Conservation (phyloP, 2,888 invertebrate species). For the Lasioglossum malachurum region DNA sequence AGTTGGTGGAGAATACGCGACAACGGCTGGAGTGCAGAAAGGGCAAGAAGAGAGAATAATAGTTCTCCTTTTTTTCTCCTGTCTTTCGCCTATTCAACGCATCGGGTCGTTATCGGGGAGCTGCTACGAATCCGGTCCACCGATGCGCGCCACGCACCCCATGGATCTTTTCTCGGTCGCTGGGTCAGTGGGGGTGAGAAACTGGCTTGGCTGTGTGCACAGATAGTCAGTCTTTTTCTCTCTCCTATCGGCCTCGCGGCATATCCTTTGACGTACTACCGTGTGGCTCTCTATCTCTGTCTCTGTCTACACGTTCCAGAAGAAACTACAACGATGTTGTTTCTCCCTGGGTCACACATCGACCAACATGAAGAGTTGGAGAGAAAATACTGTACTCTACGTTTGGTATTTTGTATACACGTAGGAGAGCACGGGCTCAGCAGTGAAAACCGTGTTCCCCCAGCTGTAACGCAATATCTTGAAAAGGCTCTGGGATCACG, state of each 20-base stretch:
- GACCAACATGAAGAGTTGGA: neutral
- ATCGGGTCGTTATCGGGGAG: conserved; percentile 7
- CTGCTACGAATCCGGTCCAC: conserved; percentile 23
- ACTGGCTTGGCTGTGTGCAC: conserved; percentile 88
- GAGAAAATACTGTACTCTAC: neutral
- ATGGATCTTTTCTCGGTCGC: conserved; percentile 74
- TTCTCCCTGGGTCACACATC: neutral
- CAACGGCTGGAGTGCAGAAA: conserved; percentile 65
- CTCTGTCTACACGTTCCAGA: conserved; percentile 11
- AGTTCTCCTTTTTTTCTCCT: conserved; percentile 14
- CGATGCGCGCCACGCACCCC: conserved; percentile 41
- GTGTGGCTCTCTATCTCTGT: neutral
- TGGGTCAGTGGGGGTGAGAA: conserved; percentile 88
- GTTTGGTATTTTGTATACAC: conserved; percentile 16
- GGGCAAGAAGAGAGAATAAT: conserved; percentile 37
- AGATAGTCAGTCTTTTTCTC: conserved; percentile 92
- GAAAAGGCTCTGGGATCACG: conserved; percentile 83
- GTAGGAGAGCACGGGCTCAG: conserved; percentile 76
- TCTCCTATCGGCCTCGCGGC: conserved; percentile 90
- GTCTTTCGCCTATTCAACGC: neutral
- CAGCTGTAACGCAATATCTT: conserved; percentile 76
- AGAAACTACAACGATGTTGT: neutral
- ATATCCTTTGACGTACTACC: conserved; percentile 77
- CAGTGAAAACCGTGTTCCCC: conserved; percentile 84
- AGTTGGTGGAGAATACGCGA: conserved; percentile 76